Base-by-base conservation (phyloP, 92 coral and sea anemone genomes). In the Pocillopora grandis region DNA sequence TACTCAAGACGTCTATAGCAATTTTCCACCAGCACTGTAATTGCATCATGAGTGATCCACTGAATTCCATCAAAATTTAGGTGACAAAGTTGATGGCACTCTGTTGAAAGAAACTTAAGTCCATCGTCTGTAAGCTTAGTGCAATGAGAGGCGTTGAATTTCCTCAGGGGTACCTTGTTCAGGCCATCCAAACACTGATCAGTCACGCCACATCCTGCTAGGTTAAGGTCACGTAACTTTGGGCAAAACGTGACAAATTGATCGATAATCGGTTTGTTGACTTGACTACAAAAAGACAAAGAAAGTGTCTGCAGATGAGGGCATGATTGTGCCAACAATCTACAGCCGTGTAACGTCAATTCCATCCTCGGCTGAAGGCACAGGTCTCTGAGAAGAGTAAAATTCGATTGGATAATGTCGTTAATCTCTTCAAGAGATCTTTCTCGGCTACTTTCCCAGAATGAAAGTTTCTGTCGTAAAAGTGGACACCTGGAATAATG, bases 41-140 rank as follows among this genome's bases (percentile, higher is more conserved):
- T 86, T 19, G 99, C 98, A n/a, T 85, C 90, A 78, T 90, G 93
- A 23, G 94, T 71, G 23, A 96, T 96, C 99, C 99, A 96, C 78
- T 96, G 98, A 17, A 96, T 86, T 61, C 99, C 99, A 86, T 96
- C 99, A 89, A 96, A 75, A 82, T 94, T 94, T 33, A 96, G 71
- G n/a, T 88, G 78, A 31, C 65, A 68, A 61, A 96, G 86, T 68
- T 76, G 70, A 66, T 58, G 79, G 71, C 92, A 93, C n/a, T 87
- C 49, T 13, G 75, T 88, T 35, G 95, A 84, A 17, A 94, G 73
- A 55, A 81, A 71, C 62, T 69, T 79, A n/a, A 96, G 72, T 55
- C 95, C 90, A 35, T 84, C 76, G 79, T 96, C 97, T 65, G 92
- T 89, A 72, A 96, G 84, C 58, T 85, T 92, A 21, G 92, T 89